phyloP scores from a whole-genome alignment of 2,888 invertebrate genomes.

The Dermolepida albohirtum region DNA sequence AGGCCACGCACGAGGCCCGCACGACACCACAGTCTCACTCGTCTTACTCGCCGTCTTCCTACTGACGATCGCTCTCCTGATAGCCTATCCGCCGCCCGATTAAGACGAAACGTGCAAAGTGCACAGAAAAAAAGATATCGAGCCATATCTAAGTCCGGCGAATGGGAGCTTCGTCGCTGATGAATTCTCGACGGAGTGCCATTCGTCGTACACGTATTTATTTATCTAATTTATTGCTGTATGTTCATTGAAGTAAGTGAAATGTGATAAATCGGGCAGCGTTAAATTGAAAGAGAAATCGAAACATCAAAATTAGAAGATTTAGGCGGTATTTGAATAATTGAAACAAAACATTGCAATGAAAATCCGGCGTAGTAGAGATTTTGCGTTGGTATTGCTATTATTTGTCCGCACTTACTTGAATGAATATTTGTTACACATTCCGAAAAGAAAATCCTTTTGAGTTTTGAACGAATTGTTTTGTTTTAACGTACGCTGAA shows the following conservation, averaged over 20 bases:
- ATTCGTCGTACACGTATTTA: conserved; percentile 20
- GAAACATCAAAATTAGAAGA: too few relatives aligned
- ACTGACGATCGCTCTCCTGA: conserved; percentile 65
- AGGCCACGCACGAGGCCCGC: conserved; percentile 50
- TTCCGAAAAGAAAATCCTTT: conserved; percentile 26
- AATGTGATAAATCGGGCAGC: neutral
- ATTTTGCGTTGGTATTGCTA: neutral
- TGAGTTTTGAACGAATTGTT: conserved; percentile 17
- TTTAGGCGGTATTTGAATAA: too few relatives aligned
- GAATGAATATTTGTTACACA: conserved; percentile 34
- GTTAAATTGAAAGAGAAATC: too few relatives aligned
- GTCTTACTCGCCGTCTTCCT: conserved; percentile 65
- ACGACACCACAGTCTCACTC: conserved; percentile 69
- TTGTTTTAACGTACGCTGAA: neutral
- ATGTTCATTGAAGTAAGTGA: conserved; percentile 33
- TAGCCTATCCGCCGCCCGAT: conserved; percentile 66
- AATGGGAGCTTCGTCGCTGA: neutral
- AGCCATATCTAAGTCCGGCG: conserved; percentile 21
- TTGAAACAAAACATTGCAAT: conserved; percentile 4
- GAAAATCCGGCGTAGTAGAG: neutral
- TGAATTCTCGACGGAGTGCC: neutral
- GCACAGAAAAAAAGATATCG: neutral
- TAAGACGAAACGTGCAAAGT: conserved; percentile 50
- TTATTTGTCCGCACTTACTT: conserved; percentile 21
- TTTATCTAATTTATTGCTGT: conserved; percentile 31